These are phyloP conservation scores for Serilophus lunatus DNA, from an alignment of 2,113 vertebrate genomes.

Conservation along the genomic window DNA sequence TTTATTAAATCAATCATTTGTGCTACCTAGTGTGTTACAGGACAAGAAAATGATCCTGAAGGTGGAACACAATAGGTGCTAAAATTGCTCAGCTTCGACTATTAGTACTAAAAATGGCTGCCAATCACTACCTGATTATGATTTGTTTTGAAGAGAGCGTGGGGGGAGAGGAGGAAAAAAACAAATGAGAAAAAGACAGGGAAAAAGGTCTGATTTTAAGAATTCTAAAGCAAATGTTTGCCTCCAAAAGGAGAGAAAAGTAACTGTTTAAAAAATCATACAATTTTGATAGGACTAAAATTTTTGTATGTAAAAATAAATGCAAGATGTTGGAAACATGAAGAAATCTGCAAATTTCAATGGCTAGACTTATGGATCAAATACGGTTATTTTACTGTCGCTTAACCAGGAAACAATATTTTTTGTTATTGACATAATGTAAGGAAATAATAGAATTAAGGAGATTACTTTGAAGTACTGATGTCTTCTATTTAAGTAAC, in stretches of 20 bases:
- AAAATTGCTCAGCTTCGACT: slow-evolving; percentile 59
- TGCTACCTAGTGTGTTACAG: slow-evolving; percentile 38
- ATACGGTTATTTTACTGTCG: background rate
- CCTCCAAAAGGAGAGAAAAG: background rate
- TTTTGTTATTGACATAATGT: background rate
- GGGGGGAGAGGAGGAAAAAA: background rate
- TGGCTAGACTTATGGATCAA: background rate
- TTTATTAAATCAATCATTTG: slow-evolving; percentile 37
- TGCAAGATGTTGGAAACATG: background rate
- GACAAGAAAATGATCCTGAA: slow-evolving; percentile 57
- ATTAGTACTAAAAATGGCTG: slow-evolving; percentile 54
- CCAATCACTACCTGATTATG: slow-evolving; percentile 39
- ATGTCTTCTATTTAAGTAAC: background rate
- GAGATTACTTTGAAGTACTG: background rate
- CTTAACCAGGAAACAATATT: background rate
- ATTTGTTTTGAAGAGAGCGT: slow-evolving; percentile 20
- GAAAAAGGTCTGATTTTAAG: background rate
- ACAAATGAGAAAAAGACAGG: background rate
- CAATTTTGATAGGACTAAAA: background rate
- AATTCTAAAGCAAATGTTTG: background rate
- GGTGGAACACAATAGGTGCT: slow-evolving; percentile 45
- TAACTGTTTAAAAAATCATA: background rate
- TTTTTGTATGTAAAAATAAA: background rate
- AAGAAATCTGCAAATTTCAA: background rate
- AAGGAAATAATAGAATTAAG: background rate